Evolutionary conservation across 2,888 invertebrate species (phyloP).

Genomic region (Xestoiulus laeticollis): DNA sequence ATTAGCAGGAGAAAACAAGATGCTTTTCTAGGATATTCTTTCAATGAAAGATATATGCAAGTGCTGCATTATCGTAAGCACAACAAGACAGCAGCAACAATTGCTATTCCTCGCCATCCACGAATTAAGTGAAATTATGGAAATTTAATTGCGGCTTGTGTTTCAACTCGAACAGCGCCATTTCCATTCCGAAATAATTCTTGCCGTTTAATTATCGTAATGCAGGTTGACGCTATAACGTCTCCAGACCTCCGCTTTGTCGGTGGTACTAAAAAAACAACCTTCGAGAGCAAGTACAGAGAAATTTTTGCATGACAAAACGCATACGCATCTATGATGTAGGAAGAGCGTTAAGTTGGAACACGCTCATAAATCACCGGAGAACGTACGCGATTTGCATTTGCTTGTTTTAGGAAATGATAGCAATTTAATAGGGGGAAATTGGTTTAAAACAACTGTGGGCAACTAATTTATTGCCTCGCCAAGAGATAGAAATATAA

Average conservation of each 20-base stretch:
- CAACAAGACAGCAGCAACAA: neutral
- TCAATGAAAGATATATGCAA: neutral
- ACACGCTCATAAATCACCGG: conserved; percentile 2
- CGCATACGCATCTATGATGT: neutral
- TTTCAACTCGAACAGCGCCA: conserved; percentile 18
- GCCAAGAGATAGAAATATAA: conserved; percentile 25
- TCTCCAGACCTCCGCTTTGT: neutral
- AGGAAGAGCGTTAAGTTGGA: neutral
- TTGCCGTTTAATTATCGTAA: conserved; percentile 40
- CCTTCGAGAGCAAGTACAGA: neutral
- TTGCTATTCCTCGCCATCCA: conserved; percentile 7
- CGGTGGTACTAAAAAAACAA: neutral
- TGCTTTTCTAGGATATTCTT: neutral
- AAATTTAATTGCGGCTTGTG: conserved; percentile 24
- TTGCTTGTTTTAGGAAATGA: conserved; percentile 41
- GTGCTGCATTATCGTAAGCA: neutral
- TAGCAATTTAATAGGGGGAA: conserved; percentile 31
- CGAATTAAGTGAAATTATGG: conserved; percentile 15
- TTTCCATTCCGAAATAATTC: conserved; percentile 16
- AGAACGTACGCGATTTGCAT: conserved; percentile 27
- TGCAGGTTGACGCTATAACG: neutral
- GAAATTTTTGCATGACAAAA: neutral
- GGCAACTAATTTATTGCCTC: conserved; percentile 24
- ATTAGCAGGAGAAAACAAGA: neutral
- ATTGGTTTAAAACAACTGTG: conserved; percentile 40